A percentile compares a stretch with the other conserved stretches of the same genome.
Evolutionary conservation across 2,888 invertebrate genomes (phyloP).

Genomic region (Drosophila antonietae): DNA sequence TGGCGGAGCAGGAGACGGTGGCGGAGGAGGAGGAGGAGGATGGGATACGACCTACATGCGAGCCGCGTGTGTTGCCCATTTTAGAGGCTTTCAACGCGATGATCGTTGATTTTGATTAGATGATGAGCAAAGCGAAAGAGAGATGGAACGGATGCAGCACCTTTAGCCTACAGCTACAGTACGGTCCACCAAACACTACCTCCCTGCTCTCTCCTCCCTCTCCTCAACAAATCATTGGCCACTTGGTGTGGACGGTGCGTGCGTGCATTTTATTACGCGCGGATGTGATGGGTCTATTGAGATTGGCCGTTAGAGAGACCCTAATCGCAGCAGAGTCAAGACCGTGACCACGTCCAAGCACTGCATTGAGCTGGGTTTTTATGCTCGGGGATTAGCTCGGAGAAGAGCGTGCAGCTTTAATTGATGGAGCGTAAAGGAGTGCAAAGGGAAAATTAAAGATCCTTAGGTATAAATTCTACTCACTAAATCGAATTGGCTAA

Average conservation of each 20-base stretch:
- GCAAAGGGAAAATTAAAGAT: background rate
- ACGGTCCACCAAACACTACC: background rate
- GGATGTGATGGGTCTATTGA: constrained; percentile 76
- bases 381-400: no score
- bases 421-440: background rate
- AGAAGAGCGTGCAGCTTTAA: background rate
- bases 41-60: constrained; percentile 42
- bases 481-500: background rate
- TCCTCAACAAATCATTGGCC: background rate
- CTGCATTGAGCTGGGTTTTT: constrained; percentile 9
- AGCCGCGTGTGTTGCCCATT: constrained; percentile 46
- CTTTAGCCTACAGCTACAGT: constrained; percentile 17
- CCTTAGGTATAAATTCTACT: background rate
- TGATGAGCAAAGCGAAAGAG: constrained; percentile 39
- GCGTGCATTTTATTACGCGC: constrained; percentile 78
- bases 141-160: constrained; percentile 51
- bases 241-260: constrained; percentile 67
- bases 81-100: constrained; percentile 56
- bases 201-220: background rate
- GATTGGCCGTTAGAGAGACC: constrained; percentile 35
- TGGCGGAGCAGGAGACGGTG: background rate
- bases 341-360: constrained; percentile 15
- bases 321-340: background rate
- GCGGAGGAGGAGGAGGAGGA: background rate
- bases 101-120: constrained; percentile 75